These are phyloP conservation scores for Rhinogobio ventralis DNA, from an alignment of 2,797 vertebrate genomes.

Conservation along the genomic window DNA sequence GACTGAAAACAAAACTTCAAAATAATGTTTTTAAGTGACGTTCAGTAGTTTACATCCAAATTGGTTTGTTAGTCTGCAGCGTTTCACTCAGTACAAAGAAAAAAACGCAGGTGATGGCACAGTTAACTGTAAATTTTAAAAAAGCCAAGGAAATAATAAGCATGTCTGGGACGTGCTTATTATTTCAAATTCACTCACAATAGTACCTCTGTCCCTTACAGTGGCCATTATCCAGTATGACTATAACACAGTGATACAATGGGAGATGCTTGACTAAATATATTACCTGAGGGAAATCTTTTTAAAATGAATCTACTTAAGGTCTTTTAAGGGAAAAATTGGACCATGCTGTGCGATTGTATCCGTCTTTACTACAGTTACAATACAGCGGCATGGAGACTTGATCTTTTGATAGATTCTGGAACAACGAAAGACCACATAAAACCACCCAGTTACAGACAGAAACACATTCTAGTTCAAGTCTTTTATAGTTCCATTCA, in stretches of 20 bases:
- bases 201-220: slow-evolving; percentile 3
- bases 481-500: background rate
- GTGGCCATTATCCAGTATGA: slow-evolving; percentile 23
- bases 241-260: slow-evolving; percentile 49
- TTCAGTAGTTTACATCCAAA: slow-evolving; percentile 8
- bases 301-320: slow-evolving; percentile 5
- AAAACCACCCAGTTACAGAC: background rate
- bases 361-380: slow-evolving; percentile 10
- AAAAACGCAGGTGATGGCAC: background rate
- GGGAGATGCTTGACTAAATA: slow-evolving; percentile 26
- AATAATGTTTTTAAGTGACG: background rate
- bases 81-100: slow-evolving; percentile 3
- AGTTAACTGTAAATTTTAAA: background rate
- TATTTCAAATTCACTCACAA: background rate
- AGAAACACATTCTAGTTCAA: slow-evolving; percentile 21
- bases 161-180: background rate
- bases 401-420: slow-evolving; percentile 4
- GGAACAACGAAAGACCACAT: background rate
- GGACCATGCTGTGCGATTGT: slow-evolving; percentile 43
- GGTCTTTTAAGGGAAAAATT: slow-evolving; percentile 15
- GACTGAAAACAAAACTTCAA: slow-evolving; percentile 9
- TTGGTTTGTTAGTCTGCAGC: slow-evolving; percentile 11
- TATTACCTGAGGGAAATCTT: slow-evolving; percentile 41
- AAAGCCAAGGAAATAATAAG: background rate
- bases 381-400: background rate